Evolutionary conservation across 2,888 invertebrate genomes (phyloP), one percentile per base, ranked within the genome.

Genomic region (Drosophila crucigera): DNA sequence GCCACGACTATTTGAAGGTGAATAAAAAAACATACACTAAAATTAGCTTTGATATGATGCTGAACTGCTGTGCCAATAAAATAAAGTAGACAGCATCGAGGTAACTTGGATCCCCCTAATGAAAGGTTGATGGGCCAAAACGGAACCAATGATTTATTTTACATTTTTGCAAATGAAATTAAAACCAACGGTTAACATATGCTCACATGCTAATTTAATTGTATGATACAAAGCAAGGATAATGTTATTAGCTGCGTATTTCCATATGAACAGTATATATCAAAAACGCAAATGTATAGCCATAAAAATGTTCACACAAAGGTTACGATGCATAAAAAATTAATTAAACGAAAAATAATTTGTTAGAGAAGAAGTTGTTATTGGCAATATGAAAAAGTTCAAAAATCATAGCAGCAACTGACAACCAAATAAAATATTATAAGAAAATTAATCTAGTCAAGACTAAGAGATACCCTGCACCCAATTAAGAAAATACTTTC

Each of bases 291-390:
- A 25, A 19, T 25, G 16, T n/a, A n/a, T 47, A 28, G 39, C 30
- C 33, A 55, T 50, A 39, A 28, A 56, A 49, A 39, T 68, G n/a
- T 69, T 25, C 49, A 53, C 66, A 59, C 33, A 59, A 55, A 54
- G 43, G 49, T 53, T 52, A 31, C 16, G 5, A 10, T 19, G 55
- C 43, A 55, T 49, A 54, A 28, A 59, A 78, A 71, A 71, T 82
- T 81, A 82, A 82, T 84, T 71, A 82, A 81, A 82, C 43, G 56
- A 65, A 67, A 66, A 31, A 16, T 43, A 43, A 43, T 41, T 31
- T 43, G 61, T 64, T 61, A 66, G 5, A 52, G 31, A 35, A 43
- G 19, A 53, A 22, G 41, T 19, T 28, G 35, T 25, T 69, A 53
- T 35, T 52, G 60, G 22, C 53, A 53, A 60, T 47, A 53, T 54